Conservation (phyloP, 2,113 vertebrate genomes). For the human (Homo sapiens) region GRCh38 chr16:66504001-66504500, state of each 20-base stretch:
- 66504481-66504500: no score
- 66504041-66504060: neutral
- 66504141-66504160: neutral
- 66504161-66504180: neutral
- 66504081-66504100: neutral
- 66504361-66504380: no score
- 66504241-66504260: neutral
- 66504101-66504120: neutral
- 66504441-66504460: no score
- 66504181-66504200: neutral
- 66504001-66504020: neutral
- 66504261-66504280: neutral
- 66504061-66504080: neutral
- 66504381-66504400: no score
- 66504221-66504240: neutral
- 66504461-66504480: no score
- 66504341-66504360: no score
- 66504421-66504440: no score
- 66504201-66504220: neutral
- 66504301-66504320: neutral
- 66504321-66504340: neutral
- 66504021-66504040: neutral
- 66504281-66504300: neutral
- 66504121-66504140: neutral
- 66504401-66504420: no score